Evolutionary conservation across 1,140 invertebrate genomes (phyloP).

Genomic region (Bombus fervidus): DNA sequence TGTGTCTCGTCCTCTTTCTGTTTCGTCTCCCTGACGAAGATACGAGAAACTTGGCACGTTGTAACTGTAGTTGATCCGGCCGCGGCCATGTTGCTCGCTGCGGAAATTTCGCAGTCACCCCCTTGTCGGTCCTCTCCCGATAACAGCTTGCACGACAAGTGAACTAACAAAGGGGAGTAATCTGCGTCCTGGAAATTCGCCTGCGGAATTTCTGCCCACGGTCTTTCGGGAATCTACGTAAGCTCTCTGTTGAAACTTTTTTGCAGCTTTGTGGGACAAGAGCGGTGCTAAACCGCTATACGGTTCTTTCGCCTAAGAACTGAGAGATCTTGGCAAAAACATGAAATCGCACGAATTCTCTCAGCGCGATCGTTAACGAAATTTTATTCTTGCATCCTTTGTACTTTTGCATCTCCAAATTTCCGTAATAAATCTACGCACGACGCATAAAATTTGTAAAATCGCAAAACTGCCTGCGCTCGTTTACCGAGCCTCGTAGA

Average conservation of each 20-base stretch:
- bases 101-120: conserved; percentile 59
- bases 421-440: no score
- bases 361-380: no score
- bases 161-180: conserved; percentile 65
- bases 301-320: no score
- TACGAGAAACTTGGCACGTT: conserved; percentile 28
- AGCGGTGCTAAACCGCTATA: no score
- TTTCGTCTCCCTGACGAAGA: conserved; percentile 12
- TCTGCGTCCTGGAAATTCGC: conserved; percentile 14
- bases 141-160: conserved; percentile 67
- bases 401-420: background rate
- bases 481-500: background rate
- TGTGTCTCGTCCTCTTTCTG: conserved; percentile 1
- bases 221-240: background rate
- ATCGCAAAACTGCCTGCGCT: fast-evolving
- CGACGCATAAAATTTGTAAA: background rate
- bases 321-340: no score
- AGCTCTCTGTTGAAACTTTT: background rate
- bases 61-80: conserved; percentile 49
- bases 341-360: background rate
- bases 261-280: background rate
- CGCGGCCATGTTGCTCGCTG: conserved; percentile 58
- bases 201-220: conserved; percentile 10
- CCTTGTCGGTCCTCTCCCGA: conserved; percentile 41
- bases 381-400: no score